Evolutionary conservation across 2,888 invertebrate species (phyloP), one percentile per base, ranked within the genome.

Genomic region (Hermaeophaga mercurialis): DNA sequence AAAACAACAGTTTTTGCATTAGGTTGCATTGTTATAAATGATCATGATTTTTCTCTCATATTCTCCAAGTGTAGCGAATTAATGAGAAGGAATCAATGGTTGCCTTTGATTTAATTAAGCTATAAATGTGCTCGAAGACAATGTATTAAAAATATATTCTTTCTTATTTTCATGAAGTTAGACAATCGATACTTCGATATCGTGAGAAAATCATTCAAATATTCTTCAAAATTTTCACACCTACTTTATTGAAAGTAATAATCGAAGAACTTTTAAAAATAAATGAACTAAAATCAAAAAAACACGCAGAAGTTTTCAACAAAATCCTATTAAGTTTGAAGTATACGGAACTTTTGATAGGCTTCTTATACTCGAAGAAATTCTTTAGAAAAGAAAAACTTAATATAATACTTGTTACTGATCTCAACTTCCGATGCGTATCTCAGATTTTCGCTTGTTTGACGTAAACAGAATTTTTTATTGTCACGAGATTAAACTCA

Each of bases 371-470:
- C 36, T 19, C 24, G 36, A 36, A 3, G 39, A 39, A 39, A 39
- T 11, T 39, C 39, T 39, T 39, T 39, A 2, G 39, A 9, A 19
- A 19, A 18, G 36, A 48, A 36, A 48, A 48, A 48, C 36, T 48
- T 48, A 38, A 48, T 38, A 48, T 36, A 48, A 48, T 36, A 34
- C 36, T 34, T 48, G 34, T 48, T 48, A 34, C 36, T 48, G 44
- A 44, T 44, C 36, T n/a, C 44, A 55, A 44, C 49, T 33, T 55
- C 28, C 48, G 44, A 55, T 55, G 49, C 46, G 31, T 44, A 22
- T 22, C 6, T 22, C 11, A 31, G 8, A 31, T 2, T 31, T 9
- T 12, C 3, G 31, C 11, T 9, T 5, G 31, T 3, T 31, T 11
- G 5, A 31, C 2, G 31, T 11, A 31, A 31, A 31, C 31, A 31